A percentile compares a stretch with the other conserved stretches of the same genome.
Conservation (phyloP, 2,888 invertebrate genomes). For the Conomelus anceps region DNA sequence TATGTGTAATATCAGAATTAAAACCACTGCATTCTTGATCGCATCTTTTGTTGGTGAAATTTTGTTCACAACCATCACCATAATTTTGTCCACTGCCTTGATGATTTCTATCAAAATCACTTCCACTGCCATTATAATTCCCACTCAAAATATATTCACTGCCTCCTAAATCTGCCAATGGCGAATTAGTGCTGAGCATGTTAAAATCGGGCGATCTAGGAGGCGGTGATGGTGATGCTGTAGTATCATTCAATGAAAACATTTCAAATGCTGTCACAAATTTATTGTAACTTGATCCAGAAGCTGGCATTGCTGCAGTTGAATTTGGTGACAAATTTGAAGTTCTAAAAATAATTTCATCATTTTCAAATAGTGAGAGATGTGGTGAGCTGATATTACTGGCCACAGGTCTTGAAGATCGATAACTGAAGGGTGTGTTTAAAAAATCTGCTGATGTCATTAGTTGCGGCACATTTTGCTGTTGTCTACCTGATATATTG, state of each 20-base stretch:
- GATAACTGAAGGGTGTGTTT: neutral
- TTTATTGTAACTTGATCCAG: neutral
- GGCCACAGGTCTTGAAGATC: neutral
- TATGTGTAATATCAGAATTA: neutral
- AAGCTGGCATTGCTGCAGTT: neutral
- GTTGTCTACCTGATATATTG: too few species aligned
- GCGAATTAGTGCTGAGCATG: neutral
- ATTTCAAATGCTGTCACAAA: neutral
- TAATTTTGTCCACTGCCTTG: neutral
- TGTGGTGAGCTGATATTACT: neutral
- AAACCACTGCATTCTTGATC: neutral
- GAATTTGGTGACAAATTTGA: neutral
- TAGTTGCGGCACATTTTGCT: neutral
- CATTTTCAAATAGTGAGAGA: neutral
- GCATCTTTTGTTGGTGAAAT: neutral
- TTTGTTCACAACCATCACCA: neutral
- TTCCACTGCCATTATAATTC: neutral
- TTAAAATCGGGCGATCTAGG: neutral
- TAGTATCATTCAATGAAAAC: neutral
- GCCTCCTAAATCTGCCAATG: neutral
- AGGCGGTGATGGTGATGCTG: neutral
- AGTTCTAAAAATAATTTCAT: neutral
- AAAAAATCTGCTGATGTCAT: neutral
- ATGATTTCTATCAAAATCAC: neutral
- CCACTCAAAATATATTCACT: too few species aligned